Base-by-base conservation (phyloP, 2,888 invertebrate species). In the Hirtodrosophila alboralis region DNA sequence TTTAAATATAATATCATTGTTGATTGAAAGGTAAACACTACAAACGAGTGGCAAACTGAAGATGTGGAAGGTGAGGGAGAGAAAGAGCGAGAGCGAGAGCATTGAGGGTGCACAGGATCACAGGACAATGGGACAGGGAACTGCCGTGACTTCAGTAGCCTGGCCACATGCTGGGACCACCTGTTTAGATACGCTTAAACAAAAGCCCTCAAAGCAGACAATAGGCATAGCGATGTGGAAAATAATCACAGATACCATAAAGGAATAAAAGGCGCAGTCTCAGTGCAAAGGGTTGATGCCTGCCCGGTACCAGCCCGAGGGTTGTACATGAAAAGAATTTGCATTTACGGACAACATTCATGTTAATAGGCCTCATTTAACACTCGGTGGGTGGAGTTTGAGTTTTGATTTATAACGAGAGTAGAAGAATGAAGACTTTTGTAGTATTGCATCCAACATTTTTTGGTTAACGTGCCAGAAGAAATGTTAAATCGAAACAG, bases 241-340 rank as follows among this genome's bases (percentile, higher is more conserved):
- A 84, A 84, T 78, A 85, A 86, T 84, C 86, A 84, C 61, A 79
- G 85, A 76, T 81, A 84, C 48, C 65, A 84, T 84, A 84, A 80
- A 66, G 71, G 84, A 44, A 84, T 70, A 70, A 84, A 74, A 81
- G 78, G 62, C 51, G 48, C 62, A 51, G 56, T 62, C 41, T 21
- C 40, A 1, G 1, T 14, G 28, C 48, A 47, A 71, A 78, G 64
- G 72, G 71, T 52, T 64, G 57, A 28, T 49, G 37, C 52, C 27
- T 44, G 34, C 33, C 4, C 36, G 36, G 23, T 38, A 36, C 34
- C 40, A 53, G 49, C 21, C 31, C 13, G 23, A 48, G 69, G 73
- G 72, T 68, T 57, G 61, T 53, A 57, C 53, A 64, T 71, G 68
- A 74, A 74, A 61, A 37, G 75, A 56, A 37, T 58, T 70, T 64